Conservation (phyloP, 2,888 invertebrate genomes). For the Vanessa cardui region DNA sequence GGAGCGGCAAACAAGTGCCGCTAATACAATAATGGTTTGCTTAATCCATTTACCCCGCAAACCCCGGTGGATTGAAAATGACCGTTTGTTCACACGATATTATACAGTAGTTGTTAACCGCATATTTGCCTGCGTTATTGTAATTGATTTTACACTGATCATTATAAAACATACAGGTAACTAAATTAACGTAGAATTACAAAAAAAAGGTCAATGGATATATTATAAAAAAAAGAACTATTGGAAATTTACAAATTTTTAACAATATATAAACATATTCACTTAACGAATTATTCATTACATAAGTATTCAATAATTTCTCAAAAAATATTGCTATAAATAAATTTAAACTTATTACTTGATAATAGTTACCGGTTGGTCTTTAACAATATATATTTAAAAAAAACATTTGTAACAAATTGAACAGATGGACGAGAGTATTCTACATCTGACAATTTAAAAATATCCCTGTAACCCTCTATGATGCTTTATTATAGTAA, state of each 20-base stretch:
- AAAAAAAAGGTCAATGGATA: too few species aligned
- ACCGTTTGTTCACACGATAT: slow-evolving; percentile 31
- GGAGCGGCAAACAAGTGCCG: slow-evolving; percentile 38
- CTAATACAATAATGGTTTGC: slow-evolving; percentile 35
- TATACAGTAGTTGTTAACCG: not conserved
- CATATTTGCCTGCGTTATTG: not conserved
- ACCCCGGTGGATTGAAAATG: slow-evolving; percentile 27
- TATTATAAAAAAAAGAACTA: too few species aligned
- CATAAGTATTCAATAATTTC: too few species aligned
- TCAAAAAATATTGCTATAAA: not conserved
- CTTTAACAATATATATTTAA: not conserved
- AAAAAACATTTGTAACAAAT: slow-evolving; percentile 3
- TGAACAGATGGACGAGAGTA: slow-evolving; percentile 20
- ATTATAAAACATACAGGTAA: too few species aligned
- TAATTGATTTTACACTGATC: not conserved
- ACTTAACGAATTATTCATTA: too few species aligned
- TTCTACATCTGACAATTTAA: slow-evolving; percentile 7
- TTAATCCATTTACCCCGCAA: slow-evolving; percentile 35
- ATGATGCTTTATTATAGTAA: not conserved
- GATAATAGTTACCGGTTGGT: too few species aligned
- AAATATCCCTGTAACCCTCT: slow-evolving; percentile 1
- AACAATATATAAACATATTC: not conserved
- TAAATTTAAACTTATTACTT: not conserved
- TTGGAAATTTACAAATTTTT: not conserved
- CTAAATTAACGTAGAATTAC: too few species aligned